These are phyloP conservation scores for Eudemis profundana DNA, from an alignment of 2,888 invertebrate species.

Conservation along the genomic window DNA sequence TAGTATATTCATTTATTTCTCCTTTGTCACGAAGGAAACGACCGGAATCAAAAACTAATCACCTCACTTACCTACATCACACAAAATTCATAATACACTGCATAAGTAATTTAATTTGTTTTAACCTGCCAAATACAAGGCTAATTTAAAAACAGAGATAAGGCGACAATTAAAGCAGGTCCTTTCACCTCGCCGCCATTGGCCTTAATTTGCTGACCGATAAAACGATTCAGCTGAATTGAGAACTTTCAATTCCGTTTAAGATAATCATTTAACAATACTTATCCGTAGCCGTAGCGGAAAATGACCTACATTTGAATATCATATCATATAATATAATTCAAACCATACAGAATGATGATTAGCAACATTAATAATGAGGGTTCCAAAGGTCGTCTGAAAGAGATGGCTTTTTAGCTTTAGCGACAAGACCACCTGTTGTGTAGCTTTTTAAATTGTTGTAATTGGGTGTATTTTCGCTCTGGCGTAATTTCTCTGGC, in stretches of 20 bases:
- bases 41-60: too few species aligned
- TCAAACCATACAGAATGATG: too few species aligned
- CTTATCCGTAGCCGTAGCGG: not conserved
- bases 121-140: slow-evolving; percentile 28
- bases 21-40: too few species aligned
- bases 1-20: too few species aligned
- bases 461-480: too few species aligned
- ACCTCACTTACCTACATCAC: slow-evolving; percentile 46
- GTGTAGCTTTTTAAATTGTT: too few species aligned
- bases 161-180: slow-evolving; percentile 12
- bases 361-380: too few species aligned
- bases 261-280: slow-evolving; percentile 2
- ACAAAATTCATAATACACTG: not conserved
- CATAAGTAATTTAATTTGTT: slow-evolving; percentile 26
- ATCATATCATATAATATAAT: too few species aligned
- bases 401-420: too few species aligned
- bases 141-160: slow-evolving; percentile 24
- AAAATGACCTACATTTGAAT: not conserved
- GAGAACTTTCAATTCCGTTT: slow-evolving; percentile 32
- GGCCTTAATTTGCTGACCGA: slow-evolving; percentile 50
- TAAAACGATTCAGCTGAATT: slow-evolving; percentile 32
- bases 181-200: slow-evolving; percentile 50
- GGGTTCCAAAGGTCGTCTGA: too few species aligned
- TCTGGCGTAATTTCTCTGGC: too few species aligned
- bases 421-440: too few species aligned